Evolutionary conservation across 2,113 vertebrate genomes (phyloP).

Genomic region (Sorex araneus): DNA sequence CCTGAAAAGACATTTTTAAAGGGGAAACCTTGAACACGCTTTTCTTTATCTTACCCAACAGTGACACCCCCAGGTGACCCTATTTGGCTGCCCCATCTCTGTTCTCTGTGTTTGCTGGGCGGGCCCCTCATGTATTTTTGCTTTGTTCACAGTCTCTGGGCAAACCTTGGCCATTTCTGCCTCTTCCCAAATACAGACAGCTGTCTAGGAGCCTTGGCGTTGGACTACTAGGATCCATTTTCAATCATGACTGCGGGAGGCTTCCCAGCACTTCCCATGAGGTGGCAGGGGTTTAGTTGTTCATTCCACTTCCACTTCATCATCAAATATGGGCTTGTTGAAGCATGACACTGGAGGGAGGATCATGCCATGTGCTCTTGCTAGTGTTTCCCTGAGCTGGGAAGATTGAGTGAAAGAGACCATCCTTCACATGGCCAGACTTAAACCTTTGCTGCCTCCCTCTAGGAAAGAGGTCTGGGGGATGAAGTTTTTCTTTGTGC

Average conservation of each 20-base stretch:
- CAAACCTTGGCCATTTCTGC: slow-evolving; percentile 12
- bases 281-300: not conserved
- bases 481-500: not conserved
- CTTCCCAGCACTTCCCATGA: not conserved
- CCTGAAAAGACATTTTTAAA: too few relatives aligned
- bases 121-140: not conserved
- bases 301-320: not conserved
- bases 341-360: too few relatives aligned
- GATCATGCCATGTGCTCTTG: not conserved
- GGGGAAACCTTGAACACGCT: too few relatives aligned
- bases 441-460: not conserved
- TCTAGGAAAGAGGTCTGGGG: not conserved
- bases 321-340: not conserved
- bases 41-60: not conserved
- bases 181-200: not conserved
- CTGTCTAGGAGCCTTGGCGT: too few relatives aligned
- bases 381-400: not conserved
- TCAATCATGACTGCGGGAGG: too few relatives aligned
- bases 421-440: not conserved
- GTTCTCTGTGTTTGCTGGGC: not conserved
- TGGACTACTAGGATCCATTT: too few relatives aligned
- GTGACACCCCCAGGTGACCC: not conserved
- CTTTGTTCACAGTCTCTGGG: not conserved
- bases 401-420: not conserved
- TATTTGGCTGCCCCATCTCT: not conserved